A percentile compares a stretch with the other conserved stretches of the same genome.
Conservation (phyloP, 2,888 invertebrate species). For the Arctia plantaginis region DNA sequence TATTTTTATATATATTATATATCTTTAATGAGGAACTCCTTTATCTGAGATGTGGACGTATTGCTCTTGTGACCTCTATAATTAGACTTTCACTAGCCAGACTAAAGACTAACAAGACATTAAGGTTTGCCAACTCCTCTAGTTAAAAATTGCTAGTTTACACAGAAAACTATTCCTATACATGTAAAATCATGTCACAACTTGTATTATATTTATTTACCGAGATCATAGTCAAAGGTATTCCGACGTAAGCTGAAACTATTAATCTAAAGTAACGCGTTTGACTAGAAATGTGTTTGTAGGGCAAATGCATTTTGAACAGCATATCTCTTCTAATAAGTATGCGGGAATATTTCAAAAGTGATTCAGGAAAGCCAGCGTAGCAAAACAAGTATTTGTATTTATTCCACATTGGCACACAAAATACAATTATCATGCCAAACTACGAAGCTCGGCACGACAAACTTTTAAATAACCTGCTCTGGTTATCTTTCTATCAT, state of each 20-base stretch:
- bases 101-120: neutral
- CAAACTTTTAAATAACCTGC: slow-evolving; percentile 17
- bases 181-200: neutral
- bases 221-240: neutral
- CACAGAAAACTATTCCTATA: neutral
- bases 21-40: too few relatives aligned
- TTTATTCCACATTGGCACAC: slow-evolving; percentile 1
- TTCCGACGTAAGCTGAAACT: neutral
- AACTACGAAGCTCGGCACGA: neutral
- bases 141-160: neutral
- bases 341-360: neutral
- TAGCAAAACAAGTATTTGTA: neutral
- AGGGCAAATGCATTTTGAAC: neutral
- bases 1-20: too few relatives aligned
- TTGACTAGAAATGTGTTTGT: neutral
- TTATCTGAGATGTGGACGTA: neutral
- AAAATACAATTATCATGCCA: slow-evolving; percentile 8
- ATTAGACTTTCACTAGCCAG: neutral
- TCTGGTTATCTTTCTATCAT: slow-evolving; percentile 12
- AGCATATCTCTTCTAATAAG: neutral
- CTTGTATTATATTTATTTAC: neutral
- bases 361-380: neutral
- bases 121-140: neutral
- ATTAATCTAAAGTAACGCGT: neutral
- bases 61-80: neutral